Evolutionary conservation across 2,113 vertebrate genomes (phyloP), one percentile per base, ranked within the genome.

Genomic region (Paramormyrops kingsleyae): DNA sequence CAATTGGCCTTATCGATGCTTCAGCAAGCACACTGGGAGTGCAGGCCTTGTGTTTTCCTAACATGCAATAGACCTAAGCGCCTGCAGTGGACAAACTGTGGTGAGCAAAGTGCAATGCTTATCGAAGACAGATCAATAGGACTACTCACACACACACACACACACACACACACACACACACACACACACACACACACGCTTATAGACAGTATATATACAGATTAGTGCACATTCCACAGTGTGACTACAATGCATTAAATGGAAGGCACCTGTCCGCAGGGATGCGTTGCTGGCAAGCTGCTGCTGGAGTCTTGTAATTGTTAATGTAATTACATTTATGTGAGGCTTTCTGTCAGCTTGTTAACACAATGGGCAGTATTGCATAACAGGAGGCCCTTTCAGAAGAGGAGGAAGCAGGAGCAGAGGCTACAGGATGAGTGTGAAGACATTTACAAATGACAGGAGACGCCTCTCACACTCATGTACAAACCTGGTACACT

Each of bases 291-390:
- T 74, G 83, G 91, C 91, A 90, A 88, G 90, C 87, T 91, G 92
- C 91, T 92, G 90, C 91, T 93, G 93, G 92, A 91, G 44, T 84
- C 24, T 44, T 84, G 44, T 47, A 47, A 46, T 24, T 84, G 83
- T 92, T 92, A 83, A 88, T 92, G 93, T 93, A 93, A 52, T 91
- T 87, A 90, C 90, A 90, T 92, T 93, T 93, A 94, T 52, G 42
- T 93, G 89, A 94, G 90, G 91, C 87, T 90, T 91, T 91, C 92
- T 93, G 94, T 92, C 94, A 93, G 92, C 92, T 92, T 92, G 91
- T 94, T 94, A 92, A 93, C 92, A 91, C 90, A 90, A 88, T 91
- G 88, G 44, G 90, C 91, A 62, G 89, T 88, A 89, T 94, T 94
- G 92, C 93, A 90, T 93, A 94, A 94, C 87, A 84, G 52, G 91